phyloP scores from a whole-genome alignment of 2,797 vertebrate genomes.

The Ctenopoma kingsleyae region DNA sequence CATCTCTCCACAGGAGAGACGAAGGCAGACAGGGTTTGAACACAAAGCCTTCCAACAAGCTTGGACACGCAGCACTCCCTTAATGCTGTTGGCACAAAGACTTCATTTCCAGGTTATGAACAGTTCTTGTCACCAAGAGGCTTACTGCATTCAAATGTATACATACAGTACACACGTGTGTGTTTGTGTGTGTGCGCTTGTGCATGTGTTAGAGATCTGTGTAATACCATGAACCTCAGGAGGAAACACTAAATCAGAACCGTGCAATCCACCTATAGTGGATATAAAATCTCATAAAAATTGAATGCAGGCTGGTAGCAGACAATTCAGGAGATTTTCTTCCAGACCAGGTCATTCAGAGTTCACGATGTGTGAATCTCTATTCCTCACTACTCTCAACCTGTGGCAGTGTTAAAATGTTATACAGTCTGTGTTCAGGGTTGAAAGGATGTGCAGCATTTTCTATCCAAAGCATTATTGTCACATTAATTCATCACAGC shows the following conservation, averaged over 20 bases:
- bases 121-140: not conserved
- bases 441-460: slow-evolving; percentile 1
- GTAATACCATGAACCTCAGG: not conserved
- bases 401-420: not conserved
- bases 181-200: not conserved
- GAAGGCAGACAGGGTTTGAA: slow-evolving; percentile 41
- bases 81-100: slow-evolving; percentile 35
- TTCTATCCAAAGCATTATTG: not conserved
- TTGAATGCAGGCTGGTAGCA: slow-evolving; percentile 1
- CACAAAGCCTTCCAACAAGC: slow-evolving; percentile 46
- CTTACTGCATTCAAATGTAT: not conserved
- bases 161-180: not conserved
- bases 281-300: slow-evolving; percentile 9
- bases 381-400: slow-evolving; percentile 34
- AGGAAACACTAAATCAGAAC: not conserved
- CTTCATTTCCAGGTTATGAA: slow-evolving; percentile 59
- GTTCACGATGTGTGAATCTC: slow-evolving; percentile 32
- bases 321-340: slow-evolving; percentile 1
- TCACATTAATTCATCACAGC: not conserved
- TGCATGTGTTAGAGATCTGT: not conserved
- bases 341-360: slow-evolving; percentile 41
- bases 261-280: slow-evolving; percentile 4
- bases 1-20: slow-evolving; percentile 44
- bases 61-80: slow-evolving; percentile 26
- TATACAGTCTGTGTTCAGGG: not conserved